Evolutionary conservation across 1,140 invertebrate species (phyloP), one percentile per base, ranked within the genome.

Genomic region (Apis florea): DNA sequence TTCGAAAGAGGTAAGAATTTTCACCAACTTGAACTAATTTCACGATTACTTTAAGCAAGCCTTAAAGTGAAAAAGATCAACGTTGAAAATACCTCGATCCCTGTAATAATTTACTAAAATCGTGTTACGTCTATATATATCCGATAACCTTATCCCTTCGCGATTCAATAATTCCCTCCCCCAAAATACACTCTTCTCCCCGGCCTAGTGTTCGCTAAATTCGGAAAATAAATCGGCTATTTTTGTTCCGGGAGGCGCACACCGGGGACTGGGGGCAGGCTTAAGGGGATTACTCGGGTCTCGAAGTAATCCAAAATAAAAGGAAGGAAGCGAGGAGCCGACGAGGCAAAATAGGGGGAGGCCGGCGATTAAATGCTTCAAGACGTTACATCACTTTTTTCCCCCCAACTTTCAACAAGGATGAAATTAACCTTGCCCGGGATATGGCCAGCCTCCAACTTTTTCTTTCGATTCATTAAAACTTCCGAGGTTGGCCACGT

Each of bases 401-500:
- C 13, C 1, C n/a, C 49, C 66, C 53, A 75, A 56, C 66, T 83
- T 86, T 86, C 82, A 83, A 81, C 82, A 54, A 19, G 64, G 72
- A 84, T 70, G 86, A 75, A 82, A 86, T 86, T 84, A 86, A 87
- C 83, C 82, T 82, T 67, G 51, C 77, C 74, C 49, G 47, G 76
- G 11, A 5, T 40, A 40, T 40, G 24, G 49, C 79, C 13, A 11
- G 82, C 24, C 19, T 49, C 56, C 72, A 84, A 86, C 73, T 86
- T 86, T 84, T 87, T 84, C 82, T 84, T 87, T 80, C 85, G 79
- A 87, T 87, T 87, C 86, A 86, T 87, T 87, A 84, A 86, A 86
- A 87, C 82, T 87, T 87, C 69, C 72, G 79, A 73, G 63, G 56
- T 26, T 70, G 54, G 19, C 68, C 77, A 49, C 72, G 82, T 78